A percentile compares a stretch with the other conserved stretches of the same genome.
These are phyloP conservation scores for Diarsia rubi DNA, from an alignment of 2,888 invertebrate genomes.

Conservation along the genomic window DNA sequence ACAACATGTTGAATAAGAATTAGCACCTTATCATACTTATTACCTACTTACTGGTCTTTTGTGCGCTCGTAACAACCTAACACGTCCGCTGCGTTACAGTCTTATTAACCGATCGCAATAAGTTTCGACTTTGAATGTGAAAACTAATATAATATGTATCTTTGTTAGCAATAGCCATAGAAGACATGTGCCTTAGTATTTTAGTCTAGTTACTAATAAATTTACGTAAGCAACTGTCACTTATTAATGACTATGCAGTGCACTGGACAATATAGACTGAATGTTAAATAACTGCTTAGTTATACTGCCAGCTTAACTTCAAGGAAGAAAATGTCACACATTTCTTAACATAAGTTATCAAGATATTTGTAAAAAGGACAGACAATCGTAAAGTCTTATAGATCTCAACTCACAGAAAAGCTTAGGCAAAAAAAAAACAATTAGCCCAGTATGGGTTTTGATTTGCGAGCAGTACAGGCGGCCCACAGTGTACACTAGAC, in stretches of 20 bases:
- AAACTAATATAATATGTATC: conserved; percentile 38
- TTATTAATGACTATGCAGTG: conserved; percentile 9
- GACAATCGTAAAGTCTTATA: not conserved
- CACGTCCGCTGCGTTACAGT: conserved; percentile 43
- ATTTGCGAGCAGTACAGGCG: conserved; percentile 59
- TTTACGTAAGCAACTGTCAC: conserved; percentile 22
- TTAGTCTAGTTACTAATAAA: conserved; percentile 19
- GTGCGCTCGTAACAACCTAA: conserved; percentile 54
- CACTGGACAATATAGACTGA: conserved; percentile 8
- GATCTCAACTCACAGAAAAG: not conserved
- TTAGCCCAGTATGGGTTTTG: conserved; percentile 39
- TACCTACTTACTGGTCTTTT: conserved; percentile 52
- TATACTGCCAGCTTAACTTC: not conserved
- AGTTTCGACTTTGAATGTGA: conserved; percentile 30
- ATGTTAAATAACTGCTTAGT: conserved; percentile 17
- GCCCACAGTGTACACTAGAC: conserved; percentile 81
- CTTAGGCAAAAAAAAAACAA: conserved; percentile 1
- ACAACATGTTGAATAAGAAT: conserved; percentile 54
- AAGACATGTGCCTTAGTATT: conserved; percentile 1
- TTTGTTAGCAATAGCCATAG: conserved; percentile 30
- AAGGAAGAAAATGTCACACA: not conserved
- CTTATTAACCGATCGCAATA: conserved; percentile 44
- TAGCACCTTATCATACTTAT: conserved; percentile 61
- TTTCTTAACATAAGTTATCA: conserved; percentile 5
- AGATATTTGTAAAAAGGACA: not conserved